phyloP scores from a whole-genome alignment of 2,888 invertebrate species.

The Bedellia somnulentella region DNA sequence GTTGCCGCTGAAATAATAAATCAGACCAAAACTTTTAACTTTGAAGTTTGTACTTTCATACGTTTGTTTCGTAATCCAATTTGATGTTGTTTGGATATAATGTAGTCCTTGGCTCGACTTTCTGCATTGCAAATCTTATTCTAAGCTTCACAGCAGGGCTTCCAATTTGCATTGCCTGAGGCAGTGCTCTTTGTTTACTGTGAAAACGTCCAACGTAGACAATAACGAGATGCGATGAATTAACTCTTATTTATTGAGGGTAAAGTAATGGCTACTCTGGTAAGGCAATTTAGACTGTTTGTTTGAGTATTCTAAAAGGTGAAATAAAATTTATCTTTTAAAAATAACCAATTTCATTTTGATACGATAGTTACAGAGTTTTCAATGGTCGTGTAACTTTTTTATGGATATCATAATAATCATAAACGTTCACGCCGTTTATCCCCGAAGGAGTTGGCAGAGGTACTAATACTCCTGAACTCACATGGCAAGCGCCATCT shows the following conservation, averaged over 20 bases:
- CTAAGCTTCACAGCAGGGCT: not conserved
- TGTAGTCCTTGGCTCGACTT: not conserved
- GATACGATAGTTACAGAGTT: too few relatives aligned
- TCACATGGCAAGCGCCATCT: too few relatives aligned
- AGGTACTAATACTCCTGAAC: too few relatives aligned
- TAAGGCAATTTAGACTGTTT: too few relatives aligned
- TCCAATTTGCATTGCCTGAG: not conserved
- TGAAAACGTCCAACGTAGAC: not conserved
- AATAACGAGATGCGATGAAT: not conserved
- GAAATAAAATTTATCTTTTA: too few relatives aligned
- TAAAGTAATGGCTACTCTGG: too few relatives aligned
- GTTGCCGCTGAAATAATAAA: not conserved
- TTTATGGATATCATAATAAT: too few relatives aligned
- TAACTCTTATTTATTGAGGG: slow-evolving; percentile 1
- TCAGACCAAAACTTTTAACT: slow-evolving; percentile 1
- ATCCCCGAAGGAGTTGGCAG: too few relatives aligned
- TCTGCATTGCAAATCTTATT: slow-evolving; percentile 3
- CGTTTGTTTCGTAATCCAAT: slow-evolving; percentile 1
- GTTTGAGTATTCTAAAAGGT: too few relatives aligned
- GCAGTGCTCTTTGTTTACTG: not conserved
- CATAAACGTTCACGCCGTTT: too few relatives aligned
- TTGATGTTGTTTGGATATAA: slow-evolving; percentile 1
- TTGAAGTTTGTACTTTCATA: slow-evolving; percentile 1
- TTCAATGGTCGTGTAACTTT: too few relatives aligned
- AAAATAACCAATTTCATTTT: too few relatives aligned